These are phyloP conservation scores for Montipora foliosa DNA, from an alignment of 64 coral and sea anemone genomes.

Conservation along the genomic window DNA sequence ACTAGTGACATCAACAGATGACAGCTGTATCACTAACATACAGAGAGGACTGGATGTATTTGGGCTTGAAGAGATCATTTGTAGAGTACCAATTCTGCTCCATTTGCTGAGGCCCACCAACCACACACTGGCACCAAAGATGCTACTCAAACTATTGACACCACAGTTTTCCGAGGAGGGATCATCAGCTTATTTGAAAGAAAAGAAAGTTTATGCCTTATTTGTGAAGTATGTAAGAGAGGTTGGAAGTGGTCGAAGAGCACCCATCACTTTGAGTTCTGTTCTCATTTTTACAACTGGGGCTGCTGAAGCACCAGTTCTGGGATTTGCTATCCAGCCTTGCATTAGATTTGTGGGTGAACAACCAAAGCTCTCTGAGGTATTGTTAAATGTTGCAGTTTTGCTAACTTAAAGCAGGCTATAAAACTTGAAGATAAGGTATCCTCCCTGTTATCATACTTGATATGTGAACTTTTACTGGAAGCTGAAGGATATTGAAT, in stretches of 20 bases:
- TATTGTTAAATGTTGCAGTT: too few relatives aligned
- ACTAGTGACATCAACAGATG: too few relatives aligned
- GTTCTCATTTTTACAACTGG: slow-evolving; percentile 69
- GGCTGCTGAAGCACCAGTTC: slow-evolving; percentile 78
- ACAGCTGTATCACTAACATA: too few relatives aligned
- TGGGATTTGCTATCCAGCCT: slow-evolving; percentile 58
- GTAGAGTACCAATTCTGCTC: slow-evolving; percentile 18
- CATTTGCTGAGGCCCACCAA: slow-evolving; percentile 38
- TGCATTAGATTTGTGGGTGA: slow-evolving; percentile 25
- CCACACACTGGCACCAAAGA: slow-evolving; percentile 12
- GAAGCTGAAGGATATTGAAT: too few relatives aligned
- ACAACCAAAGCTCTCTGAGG: too few relatives aligned
- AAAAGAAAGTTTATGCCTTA: slow-evolving; percentile 66
- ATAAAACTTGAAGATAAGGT: too few relatives aligned
- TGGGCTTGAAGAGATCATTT: too few relatives aligned
- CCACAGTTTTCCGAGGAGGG: slow-evolving; percentile 63
- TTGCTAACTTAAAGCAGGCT: too few relatives aligned
- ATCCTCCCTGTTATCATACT: too few relatives aligned
- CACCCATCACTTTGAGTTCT: slow-evolving; percentile 50
- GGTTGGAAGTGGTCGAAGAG: slow-evolving; percentile 62
- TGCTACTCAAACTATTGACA: slow-evolving; percentile 37
- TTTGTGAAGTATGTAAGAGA: slow-evolving; percentile 66
- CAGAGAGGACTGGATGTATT: too few relatives aligned
- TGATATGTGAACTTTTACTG: too few relatives aligned
- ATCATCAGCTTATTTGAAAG: slow-evolving; percentile 38